Base-by-base conservation (phyloP, 2,113 vertebrate species). In the Sterrhoptilus dennistouni region DNA sequence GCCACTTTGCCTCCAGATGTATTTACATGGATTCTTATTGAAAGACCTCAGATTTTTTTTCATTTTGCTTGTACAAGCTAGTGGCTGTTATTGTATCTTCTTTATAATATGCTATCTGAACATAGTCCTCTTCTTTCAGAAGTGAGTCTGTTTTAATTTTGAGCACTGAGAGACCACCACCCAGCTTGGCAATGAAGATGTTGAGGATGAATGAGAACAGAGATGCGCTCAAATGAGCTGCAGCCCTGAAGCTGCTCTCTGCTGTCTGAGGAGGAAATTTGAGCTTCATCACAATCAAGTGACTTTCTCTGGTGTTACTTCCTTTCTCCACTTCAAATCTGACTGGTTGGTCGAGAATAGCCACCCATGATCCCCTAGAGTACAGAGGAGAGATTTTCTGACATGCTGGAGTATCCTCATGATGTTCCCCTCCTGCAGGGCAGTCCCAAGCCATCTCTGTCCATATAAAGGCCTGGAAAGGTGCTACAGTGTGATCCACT, bases 321-420 rank as follows among this genome's bases (percentile, higher is more conserved):
- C 15, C 38, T 88, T 72, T 92, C 59, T 60, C 63, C 21, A 5
- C 49, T 87, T 90, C 33, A 40, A 4, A 50, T 85, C 49, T 49
- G 27, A 29, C 28, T 2, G 0, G 8, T 38, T 64, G 20, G 10
- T 47, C 65, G 44, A 0, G 0, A 93, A 82, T 40, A 40, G 19
- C 20, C 22, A 65, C 17, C 15, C 3, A 8, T 16, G 10, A 18
- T 23, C 31, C 11, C 45, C 25, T n/a, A 52, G n/a, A 6, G 1
- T 6, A 19, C 33, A 56, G 20, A 71, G 16, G 8, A 5, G 23
- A 56, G 11, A 14, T 72, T 85, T 94, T 49, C 47, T 40, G 56
- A 70, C 27, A 22, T 0, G 0, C 27, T 63, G 29, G 59, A 74
- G 20, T 45, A 49, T 83, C 44, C 20, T 50, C 14, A 61, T 29